phyloP scores from a whole-genome alignment of 2,113 vertebrate species.

The Thinocorus orbignyianus region DNA sequence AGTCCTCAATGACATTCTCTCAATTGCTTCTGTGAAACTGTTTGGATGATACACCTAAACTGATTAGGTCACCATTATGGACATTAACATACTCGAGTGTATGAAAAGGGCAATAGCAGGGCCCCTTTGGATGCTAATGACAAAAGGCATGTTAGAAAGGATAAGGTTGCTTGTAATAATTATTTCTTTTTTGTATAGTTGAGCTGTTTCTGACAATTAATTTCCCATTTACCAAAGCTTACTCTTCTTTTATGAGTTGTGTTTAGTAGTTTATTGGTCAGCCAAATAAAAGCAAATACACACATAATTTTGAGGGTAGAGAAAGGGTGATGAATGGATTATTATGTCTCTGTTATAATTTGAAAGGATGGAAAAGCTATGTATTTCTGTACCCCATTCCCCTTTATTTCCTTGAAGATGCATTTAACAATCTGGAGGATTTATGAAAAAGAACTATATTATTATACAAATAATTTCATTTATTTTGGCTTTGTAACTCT shows the following conservation, averaged over 20 bases:
- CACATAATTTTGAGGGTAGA: neutral
- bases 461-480: neutral
- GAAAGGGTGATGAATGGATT: neutral
- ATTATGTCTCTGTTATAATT: neutral
- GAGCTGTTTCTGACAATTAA: slow-evolving; percentile 14
- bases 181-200: neutral
- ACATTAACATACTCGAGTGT: slow-evolving; percentile 55
- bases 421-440: neutral
- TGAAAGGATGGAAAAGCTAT: neutral
- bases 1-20: slow-evolving; percentile 1
- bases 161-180: neutral
- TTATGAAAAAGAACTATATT: neutral
- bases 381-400: neutral
- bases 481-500: neutral
- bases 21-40: slow-evolving; percentile 12
- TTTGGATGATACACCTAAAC: slow-evolving; percentile 41
- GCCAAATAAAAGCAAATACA: slow-evolving; percentile 15
- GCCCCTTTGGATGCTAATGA: slow-evolving; percentile 32
- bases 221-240: slow-evolving; percentile 13
- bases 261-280: slow-evolving; percentile 50
- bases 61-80: slow-evolving; percentile 47
- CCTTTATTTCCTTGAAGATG: neutral
- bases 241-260: neutral
- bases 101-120: slow-evolving; percentile 42
- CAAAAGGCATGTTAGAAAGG: slow-evolving; percentile 57